phyloP scores from a whole-genome alignment of 2,113 vertebrate species.

The Oophaga pumilio region DNA sequence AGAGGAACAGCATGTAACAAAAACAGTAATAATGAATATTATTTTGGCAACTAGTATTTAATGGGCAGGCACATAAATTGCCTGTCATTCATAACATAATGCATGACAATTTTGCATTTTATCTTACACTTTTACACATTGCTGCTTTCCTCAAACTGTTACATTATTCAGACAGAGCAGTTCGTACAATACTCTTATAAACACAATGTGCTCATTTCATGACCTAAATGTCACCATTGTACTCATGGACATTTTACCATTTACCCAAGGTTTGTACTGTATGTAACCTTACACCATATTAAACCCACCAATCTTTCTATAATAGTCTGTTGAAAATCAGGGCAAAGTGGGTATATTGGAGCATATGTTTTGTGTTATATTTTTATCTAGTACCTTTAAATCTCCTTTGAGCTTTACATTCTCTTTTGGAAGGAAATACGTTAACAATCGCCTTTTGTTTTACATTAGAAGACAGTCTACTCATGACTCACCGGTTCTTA shows the following conservation, averaged over 20 bases:
- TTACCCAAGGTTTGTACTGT: conserved; percentile 71
- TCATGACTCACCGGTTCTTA: conserved; percentile 61
- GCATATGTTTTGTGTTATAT: conserved; percentile 78
- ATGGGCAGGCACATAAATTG: not conserved
- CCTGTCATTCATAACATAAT: not conserved
- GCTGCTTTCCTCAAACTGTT: not conserved
- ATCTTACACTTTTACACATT: not conserved
- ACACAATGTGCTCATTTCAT: not conserved
- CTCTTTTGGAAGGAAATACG: conserved; percentile 65
- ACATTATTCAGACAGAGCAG: not conserved
- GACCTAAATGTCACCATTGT: conserved; percentile 60
- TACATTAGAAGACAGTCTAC: conserved; percentile 64
- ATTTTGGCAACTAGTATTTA: not conserved
- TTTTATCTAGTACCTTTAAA: conserved; percentile 72
- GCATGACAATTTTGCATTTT: not conserved
- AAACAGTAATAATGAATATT: not conserved
- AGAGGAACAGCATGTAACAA: not conserved
- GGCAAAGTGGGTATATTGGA: conserved; percentile 75
- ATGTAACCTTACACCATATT: conserved; percentile 75
- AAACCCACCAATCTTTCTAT: conserved; percentile 81
- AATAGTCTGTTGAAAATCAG: conserved; percentile 77
- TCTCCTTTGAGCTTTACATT: conserved; percentile 67
- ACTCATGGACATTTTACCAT: conserved; percentile 65
- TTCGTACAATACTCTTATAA: no score
- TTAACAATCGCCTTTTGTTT: conserved; percentile 70